Conservation (phyloP, 2,888 invertebrate genomes). For the Oegoconia quadripuncta region DNA sequence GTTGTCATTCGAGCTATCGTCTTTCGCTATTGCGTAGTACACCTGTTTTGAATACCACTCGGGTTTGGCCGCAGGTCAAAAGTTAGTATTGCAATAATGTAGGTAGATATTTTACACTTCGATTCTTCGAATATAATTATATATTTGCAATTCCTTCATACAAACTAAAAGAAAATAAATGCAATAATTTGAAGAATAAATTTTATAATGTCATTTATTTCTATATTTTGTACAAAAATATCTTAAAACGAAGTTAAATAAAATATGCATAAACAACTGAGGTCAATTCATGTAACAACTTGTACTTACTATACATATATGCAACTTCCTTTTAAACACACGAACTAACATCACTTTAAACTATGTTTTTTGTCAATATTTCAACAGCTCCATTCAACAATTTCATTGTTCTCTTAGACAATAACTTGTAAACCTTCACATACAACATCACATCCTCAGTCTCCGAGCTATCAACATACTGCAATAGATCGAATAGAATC, state of each 20-base stretch:
- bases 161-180: not conserved
- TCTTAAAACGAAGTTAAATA: conserved; percentile 15
- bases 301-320: conserved; percentile 23
- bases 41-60: too few relatives aligned
- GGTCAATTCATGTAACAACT: conserved; percentile 38
- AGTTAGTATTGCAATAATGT: too few relatives aligned
- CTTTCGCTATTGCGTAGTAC: too few relatives aligned
- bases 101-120: too few relatives aligned
- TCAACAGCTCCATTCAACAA: conserved; percentile 41
- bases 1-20: too few relatives aligned
- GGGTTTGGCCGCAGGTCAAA: too few relatives aligned
- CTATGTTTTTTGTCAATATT: conserved; percentile 44
- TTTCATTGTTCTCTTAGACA: conserved; percentile 55
- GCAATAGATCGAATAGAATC: conserved; percentile 45
- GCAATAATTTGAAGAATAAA: too few relatives aligned
- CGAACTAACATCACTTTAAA: conserved; percentile 38
- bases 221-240: too few relatives aligned
- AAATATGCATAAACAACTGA: conserved; percentile 43
- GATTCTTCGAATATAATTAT: too few relatives aligned
- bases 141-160: too few relatives aligned
- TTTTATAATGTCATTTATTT: too few relatives aligned
- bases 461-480: conserved; percentile 42
- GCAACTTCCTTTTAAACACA: conserved; percentile 47
- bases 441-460: conserved; percentile 40
- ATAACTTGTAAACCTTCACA: conserved; percentile 41